Base-by-base conservation (phyloP, 2,797 vertebrate genomes). In the Fratercula arctica region DNA sequence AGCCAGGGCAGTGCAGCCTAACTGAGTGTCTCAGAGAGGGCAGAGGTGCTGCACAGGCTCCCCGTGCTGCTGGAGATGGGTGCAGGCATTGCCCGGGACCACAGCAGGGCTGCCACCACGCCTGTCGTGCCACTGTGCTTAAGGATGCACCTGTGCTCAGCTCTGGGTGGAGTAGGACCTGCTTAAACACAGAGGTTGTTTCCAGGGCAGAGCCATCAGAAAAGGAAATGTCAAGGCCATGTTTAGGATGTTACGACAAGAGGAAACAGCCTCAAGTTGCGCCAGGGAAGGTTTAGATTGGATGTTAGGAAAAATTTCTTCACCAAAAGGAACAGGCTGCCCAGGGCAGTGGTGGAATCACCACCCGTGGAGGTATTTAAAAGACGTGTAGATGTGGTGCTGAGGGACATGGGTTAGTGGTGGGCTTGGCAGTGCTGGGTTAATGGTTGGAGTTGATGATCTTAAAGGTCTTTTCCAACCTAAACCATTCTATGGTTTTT, bases 81-180 rank as follows among this genome's bases (percentile, higher is more conserved):
- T 3, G 11, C 13, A 7, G 1, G 3, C 41, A 8, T 29, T 2
- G 0, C 1, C 6, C 2, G 37, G 41, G 33, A n/a, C 25, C 2
- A 1, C 41, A 37, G 89, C 39, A 78, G 61, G 2, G 1, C 61
- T 78, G 43, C 25, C 64, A 77, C 51, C 2, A 0, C 3, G n/a
- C n/a, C n/a, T 11, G 16, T 13, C 54, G 24, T 18, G 7, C 37
- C 39, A 26, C 46, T 2, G 3, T 4, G 8, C 46, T 33, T 18
- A 24, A 37, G 57, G 33, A 25, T 57, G 12, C 1, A 1, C 31
- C 46, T 35, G 26, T 23, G 13, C 4, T 46, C 31, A 41, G 37
- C 35, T 37, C 13, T 50, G 41, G 1, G 2, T 45, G n/a, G 15
- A 11, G 23, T 20, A 41, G 50, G n/a, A 76, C 31, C 11, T 39